phyloP scores from a whole-genome alignment of 2,113 vertebrate species.

The Pitta sordida region DNA sequence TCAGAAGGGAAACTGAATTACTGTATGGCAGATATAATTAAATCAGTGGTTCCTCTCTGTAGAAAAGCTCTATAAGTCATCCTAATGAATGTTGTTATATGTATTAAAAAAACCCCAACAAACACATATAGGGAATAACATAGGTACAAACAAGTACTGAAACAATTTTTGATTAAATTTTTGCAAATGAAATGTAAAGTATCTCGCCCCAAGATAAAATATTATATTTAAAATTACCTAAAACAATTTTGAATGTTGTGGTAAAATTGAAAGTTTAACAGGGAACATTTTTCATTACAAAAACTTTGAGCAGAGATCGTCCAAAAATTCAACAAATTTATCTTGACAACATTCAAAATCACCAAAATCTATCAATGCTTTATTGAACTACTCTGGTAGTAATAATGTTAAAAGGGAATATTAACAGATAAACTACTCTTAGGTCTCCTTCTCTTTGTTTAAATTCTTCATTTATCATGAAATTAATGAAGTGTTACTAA shows the following conservation, averaged over 20 bases:
- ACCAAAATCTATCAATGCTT: not conserved
- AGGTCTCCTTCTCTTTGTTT: not conserved
- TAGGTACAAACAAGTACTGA: not conserved
- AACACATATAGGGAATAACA: not conserved
- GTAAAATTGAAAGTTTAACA: not conserved
- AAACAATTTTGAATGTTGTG: not conserved
- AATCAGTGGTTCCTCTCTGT: not conserved
- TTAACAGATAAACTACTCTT: not conserved
- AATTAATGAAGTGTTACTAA: slow-evolving; percentile 25
- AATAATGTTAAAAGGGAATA: not conserved
- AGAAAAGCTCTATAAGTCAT: not conserved
- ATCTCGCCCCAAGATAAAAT: not conserved
- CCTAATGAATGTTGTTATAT: not conserved
- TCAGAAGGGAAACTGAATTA: not conserved
- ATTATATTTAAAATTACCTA: not conserved
- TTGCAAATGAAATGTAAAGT: not conserved
- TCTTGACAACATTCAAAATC: not conserved
- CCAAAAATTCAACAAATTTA: not conserved
- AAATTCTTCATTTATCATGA: slow-evolving; percentile 20
- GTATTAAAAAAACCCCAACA: too few species aligned
- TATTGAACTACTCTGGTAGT: not conserved
- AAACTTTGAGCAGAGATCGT: not conserved
- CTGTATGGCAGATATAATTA: not conserved
- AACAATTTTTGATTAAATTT: not conserved
- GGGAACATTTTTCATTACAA: not conserved